phyloP scores from a whole-genome alignment of 1,140 invertebrate genomes.

The Drosophila ohnishii region DNA sequence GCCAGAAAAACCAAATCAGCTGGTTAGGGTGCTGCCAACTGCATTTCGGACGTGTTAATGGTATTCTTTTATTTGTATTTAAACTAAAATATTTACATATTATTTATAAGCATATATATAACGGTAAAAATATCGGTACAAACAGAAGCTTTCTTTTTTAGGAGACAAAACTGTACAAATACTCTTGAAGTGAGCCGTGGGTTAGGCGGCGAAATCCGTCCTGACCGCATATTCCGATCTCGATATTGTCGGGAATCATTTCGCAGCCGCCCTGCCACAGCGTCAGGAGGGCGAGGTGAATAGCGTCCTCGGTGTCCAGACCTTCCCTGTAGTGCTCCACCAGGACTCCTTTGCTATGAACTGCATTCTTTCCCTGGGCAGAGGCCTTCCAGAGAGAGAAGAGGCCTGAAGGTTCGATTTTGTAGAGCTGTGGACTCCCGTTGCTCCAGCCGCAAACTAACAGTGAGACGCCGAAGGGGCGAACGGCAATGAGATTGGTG shows the following conservation, averaged over 20 bases:
- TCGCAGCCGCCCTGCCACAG: constrained; percentile 99
- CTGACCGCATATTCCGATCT: constrained; percentile 97
- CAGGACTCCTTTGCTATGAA: constrained; percentile 99
- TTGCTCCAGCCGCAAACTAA: constrained; percentile 98
- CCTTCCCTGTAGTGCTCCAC: constrained; percentile 99
- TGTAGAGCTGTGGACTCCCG: constrained; percentile 94
- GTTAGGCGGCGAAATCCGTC: constrained; percentile 95
- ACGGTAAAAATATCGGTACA: background rate
- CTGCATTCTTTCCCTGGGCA: constrained; percentile 99
- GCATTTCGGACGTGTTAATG: background rate
- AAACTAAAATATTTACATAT: too few species aligned
- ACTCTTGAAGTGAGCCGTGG: constrained; percentile 97
- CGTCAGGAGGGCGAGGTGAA: constrained; percentile 99
- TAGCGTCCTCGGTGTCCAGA: constrained; percentile 98
- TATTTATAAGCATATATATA: too few species aligned
- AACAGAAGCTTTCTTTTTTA: background rate
- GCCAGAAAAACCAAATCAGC: constrained; percentile 17
- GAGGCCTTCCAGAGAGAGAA: constrained; percentile 99
- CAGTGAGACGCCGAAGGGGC: constrained; percentile 99
- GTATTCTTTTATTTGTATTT: constrained; percentile 1
- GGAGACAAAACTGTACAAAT: constrained; percentile 85
- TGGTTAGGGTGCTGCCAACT: constrained; percentile 8
- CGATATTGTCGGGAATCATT: constrained; percentile 99
- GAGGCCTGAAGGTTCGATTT: constrained; percentile 99
- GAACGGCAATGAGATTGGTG: constrained; percentile 98